Evolutionary conservation across 2,888 invertebrate species (phyloP).

Genomic region (Thymelicus lineola): DNA sequence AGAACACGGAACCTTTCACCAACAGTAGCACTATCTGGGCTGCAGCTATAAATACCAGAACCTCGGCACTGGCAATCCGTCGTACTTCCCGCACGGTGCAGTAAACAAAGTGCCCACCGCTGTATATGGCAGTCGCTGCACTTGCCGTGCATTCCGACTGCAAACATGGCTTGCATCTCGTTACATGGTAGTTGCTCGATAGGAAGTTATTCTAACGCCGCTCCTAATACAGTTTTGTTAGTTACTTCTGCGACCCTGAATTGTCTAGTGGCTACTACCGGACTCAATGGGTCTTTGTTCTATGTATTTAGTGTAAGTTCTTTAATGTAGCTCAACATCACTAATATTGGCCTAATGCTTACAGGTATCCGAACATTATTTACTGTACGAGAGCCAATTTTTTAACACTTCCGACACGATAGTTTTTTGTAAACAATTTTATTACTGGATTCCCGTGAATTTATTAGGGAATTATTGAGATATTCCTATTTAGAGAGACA

Average conservation of each 20-base stretch:
- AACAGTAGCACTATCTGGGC: not conserved
- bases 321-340: too few species aligned
- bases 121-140: not conserved
- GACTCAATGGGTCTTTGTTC: not conserved
- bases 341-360: too few species aligned
- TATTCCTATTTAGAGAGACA: too few species aligned
- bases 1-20: not conserved
- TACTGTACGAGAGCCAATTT: too few species aligned
- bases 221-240: conserved; percentile 17
- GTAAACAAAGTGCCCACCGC: conserved; percentile 3
- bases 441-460: too few species aligned
- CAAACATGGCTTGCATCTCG: conserved; percentile 19
- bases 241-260: not conserved
- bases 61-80: not conserved
- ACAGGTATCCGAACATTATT: too few species aligned
- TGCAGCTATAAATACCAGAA: not conserved
- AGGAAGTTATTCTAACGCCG: conserved; percentile 41
- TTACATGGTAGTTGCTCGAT: not conserved
- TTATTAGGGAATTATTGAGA: too few species aligned
- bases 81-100: conserved; percentile 4
- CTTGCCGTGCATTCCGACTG: conserved; percentile 11
- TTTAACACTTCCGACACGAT: too few species aligned
- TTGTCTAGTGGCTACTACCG: not conserved
- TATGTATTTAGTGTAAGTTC: too few species aligned
- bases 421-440: too few species aligned